Conservation (phyloP, 2,113 vertebrate species). For the Solenodon paradoxus region DNA sequence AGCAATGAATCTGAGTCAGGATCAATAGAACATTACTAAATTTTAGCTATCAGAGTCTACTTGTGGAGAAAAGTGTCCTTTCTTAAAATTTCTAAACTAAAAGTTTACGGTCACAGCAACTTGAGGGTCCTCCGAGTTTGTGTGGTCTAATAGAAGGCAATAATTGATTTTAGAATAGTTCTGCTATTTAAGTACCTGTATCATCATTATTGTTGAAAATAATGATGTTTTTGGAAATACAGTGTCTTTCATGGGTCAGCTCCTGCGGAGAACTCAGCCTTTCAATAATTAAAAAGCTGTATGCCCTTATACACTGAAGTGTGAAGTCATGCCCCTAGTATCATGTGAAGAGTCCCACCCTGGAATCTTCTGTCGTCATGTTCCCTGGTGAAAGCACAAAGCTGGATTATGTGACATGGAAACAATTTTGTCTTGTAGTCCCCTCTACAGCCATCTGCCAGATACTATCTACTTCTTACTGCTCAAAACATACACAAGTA, state of each 20-base stretch:
- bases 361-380: fast-evolving
- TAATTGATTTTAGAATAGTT: neutral
- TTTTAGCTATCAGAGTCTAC: neutral
- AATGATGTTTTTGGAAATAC: neutral
- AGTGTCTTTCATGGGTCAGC: neutral
- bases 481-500: neutral
- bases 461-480: neutral
- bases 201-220: no score
- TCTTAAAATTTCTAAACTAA: neutral
- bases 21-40: neutral
- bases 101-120: neutral
- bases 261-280: neutral
- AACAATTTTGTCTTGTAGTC: neutral
- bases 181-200: neutral
- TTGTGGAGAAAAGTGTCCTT: neutral
- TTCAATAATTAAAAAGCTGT: neutral
- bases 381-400: neutral
- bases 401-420: fast-evolving
- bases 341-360: fast-evolving
- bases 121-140: neutral
- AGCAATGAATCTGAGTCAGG: neutral
- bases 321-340: no score
- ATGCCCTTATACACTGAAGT: no score
- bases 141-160: neutral
- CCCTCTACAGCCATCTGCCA: neutral